Conservation (phyloP, 2,113 vertebrate genomes). For the Lepus americanus region DNA sequence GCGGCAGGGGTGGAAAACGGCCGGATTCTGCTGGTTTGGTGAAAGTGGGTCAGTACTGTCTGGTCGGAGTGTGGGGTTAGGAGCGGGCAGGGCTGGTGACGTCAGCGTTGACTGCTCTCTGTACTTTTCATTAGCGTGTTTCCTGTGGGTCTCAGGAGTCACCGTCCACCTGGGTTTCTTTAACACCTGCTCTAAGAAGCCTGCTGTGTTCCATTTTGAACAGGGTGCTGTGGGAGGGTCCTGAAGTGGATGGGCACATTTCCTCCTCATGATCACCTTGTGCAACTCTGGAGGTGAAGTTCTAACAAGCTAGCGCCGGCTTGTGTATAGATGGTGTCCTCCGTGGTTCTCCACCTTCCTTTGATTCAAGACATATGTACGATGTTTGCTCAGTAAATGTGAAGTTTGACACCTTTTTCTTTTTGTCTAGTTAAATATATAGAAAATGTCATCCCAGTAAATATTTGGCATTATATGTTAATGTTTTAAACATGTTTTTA, state of each 20-base stretch:
- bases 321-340: background rate
- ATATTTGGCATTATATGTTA: background rate
- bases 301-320: background rate
- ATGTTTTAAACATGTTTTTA: slow-evolving; percentile 1
- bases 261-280: slow-evolving; percentile 64
- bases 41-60: no score
- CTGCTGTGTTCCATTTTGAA: slow-evolving; percentile 35
- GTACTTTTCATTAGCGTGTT: background rate
- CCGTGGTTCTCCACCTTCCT: background rate
- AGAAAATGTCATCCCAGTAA: background rate
- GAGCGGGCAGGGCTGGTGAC: background rate
- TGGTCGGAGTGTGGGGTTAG: no score
- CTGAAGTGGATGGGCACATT: background rate
- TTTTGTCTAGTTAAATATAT: background rate
- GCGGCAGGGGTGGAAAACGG: background rate
- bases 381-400: background rate
- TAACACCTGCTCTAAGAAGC: slow-evolving; percentile 8
- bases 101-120: accelerated
- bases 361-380: background rate
- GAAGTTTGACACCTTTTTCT: background rate
- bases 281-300: background rate
- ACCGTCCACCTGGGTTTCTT: background rate
- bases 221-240: background rate
- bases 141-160: slow-evolving; percentile 32
- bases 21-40: background rate